Percentiles rank a stretch among this genome's conserved stretches.
Evolutionary conservation across 2,797 vertebrate species (phyloP).

Genomic region (Nyctalus aviator): DNA sequence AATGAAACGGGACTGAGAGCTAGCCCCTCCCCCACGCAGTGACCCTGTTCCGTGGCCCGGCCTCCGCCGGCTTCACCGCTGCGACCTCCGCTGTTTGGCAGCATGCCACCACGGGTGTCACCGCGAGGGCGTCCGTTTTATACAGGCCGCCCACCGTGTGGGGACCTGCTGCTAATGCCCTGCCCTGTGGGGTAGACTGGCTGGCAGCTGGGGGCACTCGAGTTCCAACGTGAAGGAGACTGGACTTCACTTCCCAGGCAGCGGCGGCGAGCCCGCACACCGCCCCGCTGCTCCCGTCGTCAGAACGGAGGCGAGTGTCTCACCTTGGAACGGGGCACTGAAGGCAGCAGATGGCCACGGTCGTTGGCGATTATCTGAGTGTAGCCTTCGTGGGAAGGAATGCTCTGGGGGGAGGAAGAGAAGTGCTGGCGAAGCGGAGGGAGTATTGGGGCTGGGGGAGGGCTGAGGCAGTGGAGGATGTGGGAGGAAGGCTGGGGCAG

Average conservation of each 20-base stretch:
- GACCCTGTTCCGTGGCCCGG: neutral
- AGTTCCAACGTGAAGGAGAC: neutral
- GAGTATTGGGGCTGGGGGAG: neutral
- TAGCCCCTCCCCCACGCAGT: neutral
- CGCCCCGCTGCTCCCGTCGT: neutral
- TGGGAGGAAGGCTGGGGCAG: neutral
- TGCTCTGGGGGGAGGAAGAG: conserved; percentile 82
- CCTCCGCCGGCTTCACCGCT: neutral
- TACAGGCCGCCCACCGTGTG: neutral
- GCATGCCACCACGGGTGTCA: neutral
- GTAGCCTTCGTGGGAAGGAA: conserved; percentile 85
- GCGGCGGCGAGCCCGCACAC: neutral
- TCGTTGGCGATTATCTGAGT: conserved; percentile 90
- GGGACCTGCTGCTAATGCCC: neutral
- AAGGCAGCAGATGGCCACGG: conserved; percentile 91
- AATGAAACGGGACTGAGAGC: neutral
- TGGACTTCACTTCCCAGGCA: neutral
- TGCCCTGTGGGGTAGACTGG: neutral
- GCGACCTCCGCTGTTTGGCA: neutral
- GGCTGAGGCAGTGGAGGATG: neutral
- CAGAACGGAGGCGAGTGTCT: conserved; percentile 1
- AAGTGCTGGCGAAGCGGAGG: neutral
- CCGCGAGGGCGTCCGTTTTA: neutral
- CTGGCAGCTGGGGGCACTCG: neutral
- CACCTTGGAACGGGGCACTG: conserved; percentile 89